phyloP scores from a whole-genome alignment of 2,888 invertebrate species.

The Iphiclides podalirius region DNA sequence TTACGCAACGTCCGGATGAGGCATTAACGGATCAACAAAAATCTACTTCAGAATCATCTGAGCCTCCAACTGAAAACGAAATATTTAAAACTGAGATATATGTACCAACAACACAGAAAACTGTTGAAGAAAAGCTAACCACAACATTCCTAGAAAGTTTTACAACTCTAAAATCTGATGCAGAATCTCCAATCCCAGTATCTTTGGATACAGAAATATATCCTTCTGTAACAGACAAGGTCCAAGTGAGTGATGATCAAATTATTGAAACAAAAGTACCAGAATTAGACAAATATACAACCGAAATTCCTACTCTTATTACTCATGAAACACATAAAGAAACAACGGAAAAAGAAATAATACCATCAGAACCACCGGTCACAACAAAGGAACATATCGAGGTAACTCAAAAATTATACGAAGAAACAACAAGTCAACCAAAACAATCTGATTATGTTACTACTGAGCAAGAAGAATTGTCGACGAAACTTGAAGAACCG shows the following conservation, averaged over 20 bases:
- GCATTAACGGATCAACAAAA: neutral
- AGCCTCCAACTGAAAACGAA: slow-evolving; percentile 4
- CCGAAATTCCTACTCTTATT: neutral
- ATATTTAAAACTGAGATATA: slow-evolving; percentile 1
- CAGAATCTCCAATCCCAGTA: slow-evolving; percentile 8
- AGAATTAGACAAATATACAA: slow-evolving; percentile 4
- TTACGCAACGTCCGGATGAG: neutral
- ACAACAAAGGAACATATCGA: too few relatives aligned
- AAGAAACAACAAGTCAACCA: slow-evolving; percentile 1
- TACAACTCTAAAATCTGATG: slow-evolving; percentile 14
- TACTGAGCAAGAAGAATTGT: slow-evolving; percentile 8
- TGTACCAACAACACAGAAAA: neutral
- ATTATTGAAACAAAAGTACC: slow-evolving; percentile 8
- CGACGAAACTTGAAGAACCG: slow-evolving; percentile 1
- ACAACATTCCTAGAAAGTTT: slow-evolving; percentile 14
- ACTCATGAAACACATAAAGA: neutral
- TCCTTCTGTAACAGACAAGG: neutral
- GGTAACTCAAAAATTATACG: neutral
- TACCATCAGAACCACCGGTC: slow-evolving; percentile 10
- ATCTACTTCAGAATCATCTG: slow-evolving; percentile 1
- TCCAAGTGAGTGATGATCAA: slow-evolving; percentile 3
- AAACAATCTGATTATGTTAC: slow-evolving; percentile 6
- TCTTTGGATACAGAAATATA: slow-evolving; percentile 6
- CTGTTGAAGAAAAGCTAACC: neutral
- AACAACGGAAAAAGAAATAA: neutral